Conservation (phyloP, 2,888 invertebrate species). For the Junonia oenone region DNA sequence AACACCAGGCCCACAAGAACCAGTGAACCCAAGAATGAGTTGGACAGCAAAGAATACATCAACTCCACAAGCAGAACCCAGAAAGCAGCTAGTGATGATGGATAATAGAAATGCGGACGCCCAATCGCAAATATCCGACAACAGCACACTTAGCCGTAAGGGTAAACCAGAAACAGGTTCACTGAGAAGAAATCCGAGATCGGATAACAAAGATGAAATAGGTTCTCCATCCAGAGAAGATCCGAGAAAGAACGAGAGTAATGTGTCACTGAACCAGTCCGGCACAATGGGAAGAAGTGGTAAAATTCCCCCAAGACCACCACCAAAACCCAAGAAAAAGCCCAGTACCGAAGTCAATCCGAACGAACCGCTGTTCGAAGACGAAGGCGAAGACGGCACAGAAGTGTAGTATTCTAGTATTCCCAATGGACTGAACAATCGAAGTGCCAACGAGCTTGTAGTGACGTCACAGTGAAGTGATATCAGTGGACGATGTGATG, state of each 20-base stretch:
- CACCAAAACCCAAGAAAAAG: slow-evolving; percentile 90
- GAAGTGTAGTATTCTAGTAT: slow-evolving; percentile 88
- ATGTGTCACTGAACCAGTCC: slow-evolving; percentile 57
- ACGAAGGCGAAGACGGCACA: slow-evolving; percentile 93
- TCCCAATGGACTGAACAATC: slow-evolving; percentile 33
- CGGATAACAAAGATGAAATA: slow-evolving; percentile 52
- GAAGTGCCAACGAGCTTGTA: slow-evolving; percentile 75
- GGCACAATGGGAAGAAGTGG: slow-evolving; percentile 72
- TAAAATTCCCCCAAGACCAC: slow-evolving; percentile 90
- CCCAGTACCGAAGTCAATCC: slow-evolving; percentile 76
- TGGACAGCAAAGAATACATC: slow-evolving; percentile 75
- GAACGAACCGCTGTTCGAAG: slow-evolving; percentile 89
- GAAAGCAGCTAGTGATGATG: slow-evolving; percentile 55
- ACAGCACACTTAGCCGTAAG: slow-evolving; percentile 61
- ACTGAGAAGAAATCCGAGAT: slow-evolving; percentile 57
- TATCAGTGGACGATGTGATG: slow-evolving; percentile 42
- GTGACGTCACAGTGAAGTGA: slow-evolving; percentile 42
- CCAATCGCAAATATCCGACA: slow-evolving; percentile 56
- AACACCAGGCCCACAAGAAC: slow-evolving; percentile 72
- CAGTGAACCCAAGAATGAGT: slow-evolving; percentile 69
- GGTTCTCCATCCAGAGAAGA: slow-evolving; percentile 65
- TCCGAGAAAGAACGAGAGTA: slow-evolving; percentile 53
- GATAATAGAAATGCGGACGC: slow-evolving; percentile 54
- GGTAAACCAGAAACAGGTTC: slow-evolving; percentile 78
- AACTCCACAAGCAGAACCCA: slow-evolving; percentile 66